Evolutionary conservation across 2,797 vertebrate genomes (phyloP), one percentile per base, ranked within the genome.

Genomic region (Etheostoma perlongum): DNA sequence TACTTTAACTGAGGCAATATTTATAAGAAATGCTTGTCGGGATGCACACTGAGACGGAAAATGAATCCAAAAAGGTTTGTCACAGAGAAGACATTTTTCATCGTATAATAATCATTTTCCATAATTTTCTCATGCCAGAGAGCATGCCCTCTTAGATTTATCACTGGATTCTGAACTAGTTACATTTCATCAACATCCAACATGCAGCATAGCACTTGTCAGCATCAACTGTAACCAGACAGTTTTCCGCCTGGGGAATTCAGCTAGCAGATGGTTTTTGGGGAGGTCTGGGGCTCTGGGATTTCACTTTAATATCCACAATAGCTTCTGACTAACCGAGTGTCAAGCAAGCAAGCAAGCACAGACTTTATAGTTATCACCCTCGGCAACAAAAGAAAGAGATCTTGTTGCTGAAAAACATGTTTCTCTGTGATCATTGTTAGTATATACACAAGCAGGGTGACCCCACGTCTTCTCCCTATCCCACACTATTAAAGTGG

Each of bases 171-270:
- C 62, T 71, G 53, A 80, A 49, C 12, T 46, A 4, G 27, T 33
- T 70, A 63, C 55, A 18, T 55, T n/a, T 2, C 64, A 48, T 74
- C 71, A 84, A 21, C 63, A n/a, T 2, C 55, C 85, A 65, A 74
- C 70, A 58, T 53, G 63, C 62, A 42, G 80, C 18, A 16, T 23
- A 19, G 23, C 52, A 3, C 66, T 42, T 11, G 27, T 68, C 67
- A 74, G 23, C 47, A 52, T 64, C 0, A 48, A 21, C 59, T 81
- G 16, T 33, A 69, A 70, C n/a, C 47, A 65, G 70, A 58, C 62
- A 49, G 7, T 12, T 77, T 68, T 46, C 6, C 5, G 1, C 23
- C 19, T 10, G 57, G 19, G 59, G 23, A 48, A 66, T 65, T 46
- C 58, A 57, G 68, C 30, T 14, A 52, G 52, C 68, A 74, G 66